Base-by-base conservation (phyloP, 2,888 invertebrate species). In the Parnassius smintheus region DNA sequence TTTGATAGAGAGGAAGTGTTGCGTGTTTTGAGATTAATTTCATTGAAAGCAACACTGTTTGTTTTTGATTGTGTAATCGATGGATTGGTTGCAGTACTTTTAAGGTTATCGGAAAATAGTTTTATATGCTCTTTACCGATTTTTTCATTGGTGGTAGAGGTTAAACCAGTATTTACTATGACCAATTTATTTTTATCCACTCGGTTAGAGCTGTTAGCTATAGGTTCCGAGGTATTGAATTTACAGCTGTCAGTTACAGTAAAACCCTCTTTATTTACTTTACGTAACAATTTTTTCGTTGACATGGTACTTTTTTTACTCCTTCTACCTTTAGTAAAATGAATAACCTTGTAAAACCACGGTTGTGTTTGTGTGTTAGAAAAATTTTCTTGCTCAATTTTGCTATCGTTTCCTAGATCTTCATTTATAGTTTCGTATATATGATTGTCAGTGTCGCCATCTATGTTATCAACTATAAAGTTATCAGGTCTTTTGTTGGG, bases 141-240 rank as follows among this genome's bases (percentile, higher is more conserved):
- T 75, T 82, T 81, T 65, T 91, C 88, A 77, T 95, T 95, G 50
- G 95, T 95, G 2, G 95, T 95, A 1, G 93, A 95, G 3, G 94
- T 89, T 62, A 95, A 84, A 66, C 93, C 93, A 59, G 93, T 86
- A 62, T 92, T 93, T 66, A 93, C 90, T 69, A 95, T 94, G 61
- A 93, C 92, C 11, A 93, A 49, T 1, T 49, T 75, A 73, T 81
- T 80, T 64, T 65, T 45, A 59, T 68, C 45, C 41, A 12, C 48
- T 35, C 44, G 18, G 51, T 55, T 55, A 57, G 62, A 59, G 41
- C 42, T 60, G 25, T 55, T n/a, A 22, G 61, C 13, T 56, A 62
- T 25, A 42, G 2, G 18, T 49, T 49, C 49, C 1, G 13, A 9
- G n/a, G 49, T 7, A 9, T 13, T 13, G 49, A 13, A 13, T 13